These are phyloP conservation scores for Trematocara stigmaticum DNA, from an alignment of 2,113 vertebrate genomes.

Conservation along the genomic window DNA sequence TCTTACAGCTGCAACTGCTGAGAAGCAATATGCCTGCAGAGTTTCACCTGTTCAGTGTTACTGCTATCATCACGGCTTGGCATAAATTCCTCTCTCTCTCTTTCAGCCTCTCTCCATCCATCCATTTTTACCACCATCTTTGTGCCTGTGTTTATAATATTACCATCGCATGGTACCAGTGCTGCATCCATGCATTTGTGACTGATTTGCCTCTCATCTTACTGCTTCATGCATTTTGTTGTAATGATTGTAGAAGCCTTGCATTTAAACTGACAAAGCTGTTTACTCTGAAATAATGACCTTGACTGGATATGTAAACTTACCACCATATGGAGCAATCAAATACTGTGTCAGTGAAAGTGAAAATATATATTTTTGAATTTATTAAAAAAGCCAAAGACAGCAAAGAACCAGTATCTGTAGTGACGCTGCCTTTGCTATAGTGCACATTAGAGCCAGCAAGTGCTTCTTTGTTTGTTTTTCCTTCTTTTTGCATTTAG, in stretches of 20 bases:
- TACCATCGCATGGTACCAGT: constrained; percentile 56
- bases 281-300: neutral
- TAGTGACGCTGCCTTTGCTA: neutral
- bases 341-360: neutral
- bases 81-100: constrained; percentile 63
- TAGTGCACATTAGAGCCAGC: neutral
- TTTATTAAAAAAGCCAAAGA: neutral
- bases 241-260: neutral
- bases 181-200: constrained; percentile 47
- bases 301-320: neutral
- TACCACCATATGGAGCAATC: neutral
- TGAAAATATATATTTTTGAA: neutral
- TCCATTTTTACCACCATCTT: constrained; percentile 52
- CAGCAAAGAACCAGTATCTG: neutral
- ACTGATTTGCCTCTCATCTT: constrained; percentile 28
- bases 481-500: neutral
- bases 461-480: neutral
- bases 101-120: constrained; percentile 66
- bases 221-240: constrained; percentile 42
- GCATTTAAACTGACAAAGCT: constrained; percentile 4
- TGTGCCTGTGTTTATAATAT: constrained; percentile 59
- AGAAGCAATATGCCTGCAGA: constrained; percentile 40
- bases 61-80: constrained; percentile 59
- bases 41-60: constrained; percentile 52
- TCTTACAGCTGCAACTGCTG: constrained; percentile 36